Percentiles rank a stretch among this genome's conserved stretches.
Evolutionary conservation across 2,888 invertebrate species (phyloP).

Genomic region (Rhopalosiphum nymphaeae): DNA sequence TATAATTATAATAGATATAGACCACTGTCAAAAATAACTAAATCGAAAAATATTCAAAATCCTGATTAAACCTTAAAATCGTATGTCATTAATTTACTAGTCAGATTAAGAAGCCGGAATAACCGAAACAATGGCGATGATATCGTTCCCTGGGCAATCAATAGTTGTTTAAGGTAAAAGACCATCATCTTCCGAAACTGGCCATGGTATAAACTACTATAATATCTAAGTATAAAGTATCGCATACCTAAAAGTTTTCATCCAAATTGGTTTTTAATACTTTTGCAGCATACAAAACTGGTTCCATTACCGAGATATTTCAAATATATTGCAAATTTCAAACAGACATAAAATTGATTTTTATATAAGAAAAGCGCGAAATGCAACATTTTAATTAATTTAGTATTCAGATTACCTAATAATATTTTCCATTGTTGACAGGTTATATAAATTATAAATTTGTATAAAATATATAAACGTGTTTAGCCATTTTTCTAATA

Average conservation of each 20-base stretch:
- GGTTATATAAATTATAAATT: neutral
- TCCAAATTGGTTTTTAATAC: neutral
- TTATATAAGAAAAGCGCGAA: neutral
- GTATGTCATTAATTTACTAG: neutral
- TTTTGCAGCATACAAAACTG: neutral
- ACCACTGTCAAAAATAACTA: neutral
- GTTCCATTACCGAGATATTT: too few relatives aligned
- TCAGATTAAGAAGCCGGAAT: neutral
- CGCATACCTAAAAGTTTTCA: neutral
- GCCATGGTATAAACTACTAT: neutral
- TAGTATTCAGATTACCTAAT: neutral
- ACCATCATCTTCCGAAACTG: too few relatives aligned
- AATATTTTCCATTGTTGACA: neutral
- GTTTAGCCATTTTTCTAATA: neutral
- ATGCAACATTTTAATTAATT: neutral
- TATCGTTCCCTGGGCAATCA: neutral
- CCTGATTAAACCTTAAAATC: neutral
- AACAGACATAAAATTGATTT: neutral
- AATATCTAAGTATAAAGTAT: neutral
- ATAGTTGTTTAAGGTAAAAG: neutral
- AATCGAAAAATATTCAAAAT: neutral
- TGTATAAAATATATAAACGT: neutral
- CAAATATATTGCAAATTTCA: too few relatives aligned
- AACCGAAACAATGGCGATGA: neutral
- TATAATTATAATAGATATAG: neutral